These are phyloP conservation scores for Bombus cullumanus DNA, from an alignment of 1,140 invertebrate species.

Conservation along the genomic window DNA sequence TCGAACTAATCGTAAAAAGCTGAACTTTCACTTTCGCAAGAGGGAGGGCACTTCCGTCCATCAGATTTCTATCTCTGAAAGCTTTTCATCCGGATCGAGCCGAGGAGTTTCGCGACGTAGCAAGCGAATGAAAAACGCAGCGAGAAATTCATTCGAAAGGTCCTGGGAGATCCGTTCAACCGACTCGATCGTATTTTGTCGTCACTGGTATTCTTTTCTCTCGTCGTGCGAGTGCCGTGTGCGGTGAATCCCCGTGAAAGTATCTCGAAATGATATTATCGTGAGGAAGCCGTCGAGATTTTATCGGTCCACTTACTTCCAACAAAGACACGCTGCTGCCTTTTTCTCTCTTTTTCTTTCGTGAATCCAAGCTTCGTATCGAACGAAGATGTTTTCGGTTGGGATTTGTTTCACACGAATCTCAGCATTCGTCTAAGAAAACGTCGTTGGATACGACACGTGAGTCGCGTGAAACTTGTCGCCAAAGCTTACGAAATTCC, in stretches of 20 bases:
- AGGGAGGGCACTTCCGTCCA: neutral
- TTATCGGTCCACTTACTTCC: constrained; percentile 43
- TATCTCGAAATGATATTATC: constrained; percentile 63
- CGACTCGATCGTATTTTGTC: constrained; percentile 25
- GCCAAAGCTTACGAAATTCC: too few relatives aligned
- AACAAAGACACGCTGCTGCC: constrained; percentile 4
- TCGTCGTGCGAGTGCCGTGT: neutral
- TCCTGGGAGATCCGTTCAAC: constrained; percentile 3
- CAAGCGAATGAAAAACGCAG: neutral
- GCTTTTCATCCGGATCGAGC: neutral
- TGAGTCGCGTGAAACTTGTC: too few relatives aligned
- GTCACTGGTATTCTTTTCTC: constrained; percentile 8
- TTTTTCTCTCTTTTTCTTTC: neutral
- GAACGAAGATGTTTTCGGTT: constrained; percentile 19
- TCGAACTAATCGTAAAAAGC: neutral
- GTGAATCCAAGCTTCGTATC: neutral
- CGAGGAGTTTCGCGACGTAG: neutral
- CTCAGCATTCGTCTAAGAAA: too few relatives aligned
- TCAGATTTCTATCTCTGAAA: neutral
- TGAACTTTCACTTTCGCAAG: neutral
- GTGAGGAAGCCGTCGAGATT: constrained; percentile 52
- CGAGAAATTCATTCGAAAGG: neutral
- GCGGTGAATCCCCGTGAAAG: constrained; percentile 48
- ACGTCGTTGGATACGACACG: neutral
- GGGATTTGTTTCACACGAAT: constrained; percentile 12